Percentiles rank a stretch among this genome's conserved stretches.
Conservation (phyloP, 2,888 invertebrate genomes). For the Nycteola revayana region DNA sequence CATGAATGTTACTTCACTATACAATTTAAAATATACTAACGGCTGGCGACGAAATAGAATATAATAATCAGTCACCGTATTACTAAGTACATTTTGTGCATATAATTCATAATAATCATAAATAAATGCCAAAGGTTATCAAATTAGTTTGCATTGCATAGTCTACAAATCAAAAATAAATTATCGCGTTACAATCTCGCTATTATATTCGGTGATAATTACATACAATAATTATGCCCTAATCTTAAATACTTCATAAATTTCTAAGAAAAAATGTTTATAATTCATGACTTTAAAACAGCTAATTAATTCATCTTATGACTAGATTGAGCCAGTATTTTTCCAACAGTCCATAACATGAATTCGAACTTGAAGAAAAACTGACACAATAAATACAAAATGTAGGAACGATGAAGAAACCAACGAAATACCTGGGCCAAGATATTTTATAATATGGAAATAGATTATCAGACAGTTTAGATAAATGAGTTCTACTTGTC, state of each 20-base stretch:
- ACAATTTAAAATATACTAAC: constrained; percentile 53
- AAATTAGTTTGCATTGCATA: constrained; percentile 55
- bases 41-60: constrained; percentile 44
- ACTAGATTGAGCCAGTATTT: constrained; percentile 81
- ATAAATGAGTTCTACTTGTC: constrained; percentile 49
- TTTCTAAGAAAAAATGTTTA: constrained; percentile 60
- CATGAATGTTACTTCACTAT: constrained; percentile 55
- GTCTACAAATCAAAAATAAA: constrained; percentile 53
- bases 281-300: constrained; percentile 68
- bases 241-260: constrained; percentile 62
- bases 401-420: constrained; percentile 72
- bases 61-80: constrained; percentile 51
- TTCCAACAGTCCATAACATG: constrained; percentile 59
- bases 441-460: constrained; percentile 31
- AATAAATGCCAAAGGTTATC: constrained; percentile 67
- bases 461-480: constrained; percentile 49
- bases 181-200: constrained; percentile 53
- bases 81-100: constrained; percentile 80
- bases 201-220: constrained; percentile 51
- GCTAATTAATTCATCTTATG: constrained; percentile 80
- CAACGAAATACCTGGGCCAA: constrained; percentile 44
- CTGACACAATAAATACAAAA: constrained; percentile 76
- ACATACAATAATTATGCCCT: constrained; percentile 56
- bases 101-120: constrained; percentile 52
- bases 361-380: constrained; percentile 63